Conservation (phyloP, 2,797 vertebrate species). For the Anabacerthia variegaticeps region DNA sequence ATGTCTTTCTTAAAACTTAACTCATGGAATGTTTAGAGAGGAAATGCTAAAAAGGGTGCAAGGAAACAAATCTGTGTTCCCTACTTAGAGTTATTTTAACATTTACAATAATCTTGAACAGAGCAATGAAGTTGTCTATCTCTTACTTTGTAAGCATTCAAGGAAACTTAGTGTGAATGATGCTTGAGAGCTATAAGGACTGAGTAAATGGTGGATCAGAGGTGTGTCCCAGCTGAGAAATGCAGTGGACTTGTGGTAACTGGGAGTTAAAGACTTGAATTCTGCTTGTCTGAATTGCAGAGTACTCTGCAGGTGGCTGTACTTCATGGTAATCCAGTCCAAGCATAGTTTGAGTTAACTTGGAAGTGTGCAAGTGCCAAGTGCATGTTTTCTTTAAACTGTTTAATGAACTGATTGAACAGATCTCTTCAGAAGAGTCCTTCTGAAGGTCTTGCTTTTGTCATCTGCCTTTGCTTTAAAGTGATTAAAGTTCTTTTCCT, state of each 20-base stretch:
- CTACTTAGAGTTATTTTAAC: neutral
- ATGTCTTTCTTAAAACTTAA: neutral
- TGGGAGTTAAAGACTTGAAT: neutral
- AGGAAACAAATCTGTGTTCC: neutral
- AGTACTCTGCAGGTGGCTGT: neutral
- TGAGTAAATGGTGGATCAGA: neutral
- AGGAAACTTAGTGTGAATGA: neutral
- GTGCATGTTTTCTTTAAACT: neutral
- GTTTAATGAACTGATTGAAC: neutral
- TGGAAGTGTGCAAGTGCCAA: neutral
- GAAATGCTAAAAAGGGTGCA: neutral
- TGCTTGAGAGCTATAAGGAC: neutral
- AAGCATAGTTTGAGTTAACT: neutral
- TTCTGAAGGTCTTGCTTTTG: neutral
- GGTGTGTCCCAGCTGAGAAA: neutral
- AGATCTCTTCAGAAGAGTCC: neutral
- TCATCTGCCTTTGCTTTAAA: neutral
- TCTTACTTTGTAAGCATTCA: neutral
- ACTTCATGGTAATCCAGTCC: neutral
- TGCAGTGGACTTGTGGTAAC: rapidly evolving
- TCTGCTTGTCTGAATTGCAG: neutral
- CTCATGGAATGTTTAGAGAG: neutral
- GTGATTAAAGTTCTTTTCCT: neutral
- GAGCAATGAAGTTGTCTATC: neutral
- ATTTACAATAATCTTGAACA: neutral